phyloP scores from a whole-genome alignment of 1,140 invertebrate species.

The Micrasema longulum region DNA sequence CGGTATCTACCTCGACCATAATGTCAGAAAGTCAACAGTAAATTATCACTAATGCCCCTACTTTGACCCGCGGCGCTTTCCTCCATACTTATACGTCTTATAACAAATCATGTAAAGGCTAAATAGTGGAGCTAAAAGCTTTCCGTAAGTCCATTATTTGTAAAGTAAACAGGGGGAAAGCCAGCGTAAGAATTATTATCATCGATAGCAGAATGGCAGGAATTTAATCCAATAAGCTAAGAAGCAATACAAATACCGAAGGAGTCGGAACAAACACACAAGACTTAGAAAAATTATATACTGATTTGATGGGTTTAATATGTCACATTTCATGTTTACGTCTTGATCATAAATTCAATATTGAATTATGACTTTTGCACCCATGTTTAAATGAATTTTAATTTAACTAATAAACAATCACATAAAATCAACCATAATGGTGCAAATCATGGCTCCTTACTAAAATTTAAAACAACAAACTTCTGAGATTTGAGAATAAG shows the following conservation, averaged over 20 bases:
- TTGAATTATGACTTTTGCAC: too few species aligned
- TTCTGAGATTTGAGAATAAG: too few species aligned
- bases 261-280: neutral
- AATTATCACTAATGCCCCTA: constrained; percentile 30
- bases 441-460: too few species aligned
- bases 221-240: constrained; percentile 42
- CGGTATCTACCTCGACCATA: constrained; percentile 22
- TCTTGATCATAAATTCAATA: too few species aligned
- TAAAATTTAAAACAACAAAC: too few species aligned
- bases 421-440: too few species aligned
- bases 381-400: too few species aligned
- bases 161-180: constrained; percentile 19
- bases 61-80: constrained; percentile 23
- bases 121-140: constrained; percentile 37
- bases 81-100: constrained; percentile 18
- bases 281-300: too few species aligned
- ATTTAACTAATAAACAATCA: too few species aligned
- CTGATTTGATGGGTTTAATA: too few species aligned
- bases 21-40: constrained; percentile 32
- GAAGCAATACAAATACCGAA: constrained; percentile 42
- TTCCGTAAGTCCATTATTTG: constrained; percentile 37
- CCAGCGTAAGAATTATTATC: constrained; percentile 24
- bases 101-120: constrained; percentile 37
- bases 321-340: too few species aligned
- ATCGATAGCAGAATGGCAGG: constrained; percentile 4